These are phyloP conservation scores for Spilogale gracilis DNA, from an alignment of 2,113 vertebrate genomes.

Conservation along the genomic window DNA sequence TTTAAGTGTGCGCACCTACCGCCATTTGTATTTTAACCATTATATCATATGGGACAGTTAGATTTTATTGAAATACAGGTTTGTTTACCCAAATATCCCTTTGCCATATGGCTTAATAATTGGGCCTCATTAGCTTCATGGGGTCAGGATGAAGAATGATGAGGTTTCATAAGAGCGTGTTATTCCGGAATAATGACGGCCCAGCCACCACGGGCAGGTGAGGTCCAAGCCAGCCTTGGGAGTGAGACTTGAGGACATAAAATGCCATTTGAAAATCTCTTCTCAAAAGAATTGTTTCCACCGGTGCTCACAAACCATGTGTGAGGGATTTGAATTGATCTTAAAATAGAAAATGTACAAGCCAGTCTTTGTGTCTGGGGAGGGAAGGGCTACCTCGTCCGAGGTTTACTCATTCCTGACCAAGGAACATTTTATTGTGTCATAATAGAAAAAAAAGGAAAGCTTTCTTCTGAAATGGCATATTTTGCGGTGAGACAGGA, in stretches of 20 bases:
- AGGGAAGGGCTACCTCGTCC: neutral
- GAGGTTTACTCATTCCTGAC: neutral
- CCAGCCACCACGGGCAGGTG: no score
- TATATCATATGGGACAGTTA: conserved; percentile 71
- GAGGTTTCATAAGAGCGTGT: neutral
- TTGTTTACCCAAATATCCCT: conserved; percentile 62
- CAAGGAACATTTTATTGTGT: neutral
- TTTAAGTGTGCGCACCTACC: conserved; percentile 40
- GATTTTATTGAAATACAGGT: conserved; percentile 57
- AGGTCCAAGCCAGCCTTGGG: no score
- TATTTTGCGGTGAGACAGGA: neutral
- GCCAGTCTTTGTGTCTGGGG: neutral
- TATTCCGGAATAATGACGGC: neutral
- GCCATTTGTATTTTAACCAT: conserved; percentile 74
- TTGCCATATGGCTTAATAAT: conserved; percentile 58
- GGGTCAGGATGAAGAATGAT: conserved; percentile 4
- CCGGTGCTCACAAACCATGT: neutral
- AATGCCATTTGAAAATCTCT: neutral
- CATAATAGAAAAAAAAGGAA: neutral
- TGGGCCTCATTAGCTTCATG: neutral
- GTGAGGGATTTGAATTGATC: neutral
- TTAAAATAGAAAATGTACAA: neutral
- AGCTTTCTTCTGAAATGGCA: neutral
- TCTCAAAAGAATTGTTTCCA: neutral
- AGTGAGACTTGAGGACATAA: neutral